Conservation (phyloP, 2,888 invertebrate species). For the Belgica antarctica region DNA sequence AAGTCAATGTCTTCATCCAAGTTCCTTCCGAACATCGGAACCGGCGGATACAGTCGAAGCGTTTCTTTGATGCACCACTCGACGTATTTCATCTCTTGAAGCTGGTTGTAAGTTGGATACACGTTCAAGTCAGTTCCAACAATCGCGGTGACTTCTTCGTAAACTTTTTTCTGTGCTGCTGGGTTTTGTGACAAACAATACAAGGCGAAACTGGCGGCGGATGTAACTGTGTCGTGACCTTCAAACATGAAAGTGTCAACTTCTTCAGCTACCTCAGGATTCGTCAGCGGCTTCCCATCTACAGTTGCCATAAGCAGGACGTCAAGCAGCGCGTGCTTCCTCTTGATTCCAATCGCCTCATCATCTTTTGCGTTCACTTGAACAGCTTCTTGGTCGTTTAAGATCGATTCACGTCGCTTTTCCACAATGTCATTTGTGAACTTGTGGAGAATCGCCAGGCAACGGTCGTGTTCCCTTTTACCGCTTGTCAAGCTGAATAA, state of each 20-base stretch:
- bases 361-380: background rate
- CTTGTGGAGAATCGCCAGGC: slow-evolving; percentile 52
- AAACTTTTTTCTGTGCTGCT: slow-evolving; percentile 56
- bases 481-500: slow-evolving; percentile 47
- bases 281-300: slow-evolving; percentile 60
- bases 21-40: slow-evolving; percentile 45
- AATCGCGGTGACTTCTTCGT: slow-evolving; percentile 54
- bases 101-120: slow-evolving; percentile 48
- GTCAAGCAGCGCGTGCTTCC: slow-evolving; percentile 67
- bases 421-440: slow-evolving; percentile 56
- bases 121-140: slow-evolving; percentile 52
- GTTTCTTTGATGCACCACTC: slow-evolving; percentile 54
- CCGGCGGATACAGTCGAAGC: slow-evolving; percentile 48
- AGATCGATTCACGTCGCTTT: slow-evolving; percentile 48
- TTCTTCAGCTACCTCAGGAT: slow-evolving; percentile 64
- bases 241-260: slow-evolving; percentile 75
- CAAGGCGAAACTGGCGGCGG: slow-evolving; percentile 57
- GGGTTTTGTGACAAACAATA: slow-evolving; percentile 56
- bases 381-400: slow-evolving; percentile 16
- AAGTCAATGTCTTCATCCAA: slow-evolving; percentile 43
- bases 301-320: slow-evolving; percentile 62
- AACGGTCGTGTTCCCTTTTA: slow-evolving; percentile 39
- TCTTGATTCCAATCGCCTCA: slow-evolving; percentile 56
- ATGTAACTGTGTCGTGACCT: slow-evolving; percentile 59
- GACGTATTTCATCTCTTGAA: slow-evolving; percentile 50